phyloP scores from a whole-genome alignment of 35 echinoderm and acorn worm species.

The Eucidaris tribuloides region DNA sequence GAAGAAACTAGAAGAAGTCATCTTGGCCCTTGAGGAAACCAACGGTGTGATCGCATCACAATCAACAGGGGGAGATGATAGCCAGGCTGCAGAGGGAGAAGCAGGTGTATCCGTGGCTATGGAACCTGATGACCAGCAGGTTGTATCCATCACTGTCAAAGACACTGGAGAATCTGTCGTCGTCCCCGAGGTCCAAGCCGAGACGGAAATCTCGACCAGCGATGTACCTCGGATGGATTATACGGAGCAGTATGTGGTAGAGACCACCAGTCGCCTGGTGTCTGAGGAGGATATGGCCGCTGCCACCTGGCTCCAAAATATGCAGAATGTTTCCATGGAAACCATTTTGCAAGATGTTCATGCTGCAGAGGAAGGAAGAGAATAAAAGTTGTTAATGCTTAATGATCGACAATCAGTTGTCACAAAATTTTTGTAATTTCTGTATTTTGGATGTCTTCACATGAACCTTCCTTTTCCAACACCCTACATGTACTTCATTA shows the following conservation, averaged over 20 bases:
- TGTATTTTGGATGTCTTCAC: too few relatives aligned
- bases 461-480: too few relatives aligned
- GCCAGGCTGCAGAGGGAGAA: background rate
- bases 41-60: too few relatives aligned
- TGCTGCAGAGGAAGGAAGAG: background rate
- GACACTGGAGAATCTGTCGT: too few relatives aligned
- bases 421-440: too few relatives aligned
- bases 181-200: background rate
- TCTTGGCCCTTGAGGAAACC: conserved; percentile 8
- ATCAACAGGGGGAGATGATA: too few relatives aligned
- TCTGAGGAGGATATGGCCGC: conserved; percentile 15
- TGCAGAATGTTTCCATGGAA: conserved; percentile 9
- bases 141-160: too few relatives aligned
- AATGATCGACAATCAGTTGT: too few relatives aligned
- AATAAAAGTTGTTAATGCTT: too few relatives aligned
- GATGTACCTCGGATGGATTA: background rate
- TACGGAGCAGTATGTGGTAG: background rate
- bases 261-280: conserved; percentile 10
- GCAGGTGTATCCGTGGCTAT: too few relatives aligned
- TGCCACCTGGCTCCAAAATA: conserved; percentile 6
- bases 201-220: conserved; percentile 10
- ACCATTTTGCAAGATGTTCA: background rate
- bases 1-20: conserved; percentile 17
- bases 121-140: too few relatives aligned
- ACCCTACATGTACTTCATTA: too few relatives aligned